These are phyloP conservation scores for Pterobdella sp. DNA, from an alignment of 2,888 invertebrate species.

Conservation along the genomic window DNA sequence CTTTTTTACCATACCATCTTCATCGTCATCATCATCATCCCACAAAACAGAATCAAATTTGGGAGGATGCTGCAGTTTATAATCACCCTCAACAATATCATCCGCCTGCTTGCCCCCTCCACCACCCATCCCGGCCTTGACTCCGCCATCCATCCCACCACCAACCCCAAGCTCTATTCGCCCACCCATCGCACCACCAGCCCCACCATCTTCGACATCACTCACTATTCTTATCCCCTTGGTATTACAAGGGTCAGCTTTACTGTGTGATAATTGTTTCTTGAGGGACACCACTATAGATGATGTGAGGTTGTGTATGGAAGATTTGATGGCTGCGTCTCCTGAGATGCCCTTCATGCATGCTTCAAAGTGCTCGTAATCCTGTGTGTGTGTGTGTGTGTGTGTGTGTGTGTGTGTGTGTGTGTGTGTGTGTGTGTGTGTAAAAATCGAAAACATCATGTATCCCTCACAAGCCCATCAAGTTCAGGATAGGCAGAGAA, in stretches of 20 bases:
- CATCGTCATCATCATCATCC: slow-evolving; percentile 12
- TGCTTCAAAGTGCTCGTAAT: background rate
- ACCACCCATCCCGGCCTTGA: background rate
- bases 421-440: slow-evolving; percentile 24
- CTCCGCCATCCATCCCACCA: slow-evolving; percentile 5
- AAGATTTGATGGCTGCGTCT: background rate
- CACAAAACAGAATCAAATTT: background rate
- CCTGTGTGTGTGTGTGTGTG: slow-evolving; percentile 20
- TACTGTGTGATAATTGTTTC: too few relatives aligned
- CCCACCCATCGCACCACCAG: background rate
- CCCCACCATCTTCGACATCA: background rate
- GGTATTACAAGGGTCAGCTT: too few relatives aligned
- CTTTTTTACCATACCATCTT: too few relatives aligned
- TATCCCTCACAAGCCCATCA: slow-evolving; percentile 11
- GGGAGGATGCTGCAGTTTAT: background rate
- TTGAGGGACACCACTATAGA: too few relatives aligned
- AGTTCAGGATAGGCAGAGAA: slow-evolving; percentile 29
- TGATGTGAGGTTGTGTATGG: background rate
- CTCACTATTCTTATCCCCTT: too few relatives aligned
- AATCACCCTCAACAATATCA: slow-evolving; percentile 15
- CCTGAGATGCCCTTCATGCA: background rate
- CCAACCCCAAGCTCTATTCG: background rate
- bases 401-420: slow-evolving; percentile 27
- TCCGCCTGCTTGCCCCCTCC: slow-evolving; percentile 6
- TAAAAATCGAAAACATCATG: background rate